These are phyloP conservation scores for Formica exsecta DNA, from an alignment of 1,140 invertebrate species.

Conservation along the genomic window DNA sequence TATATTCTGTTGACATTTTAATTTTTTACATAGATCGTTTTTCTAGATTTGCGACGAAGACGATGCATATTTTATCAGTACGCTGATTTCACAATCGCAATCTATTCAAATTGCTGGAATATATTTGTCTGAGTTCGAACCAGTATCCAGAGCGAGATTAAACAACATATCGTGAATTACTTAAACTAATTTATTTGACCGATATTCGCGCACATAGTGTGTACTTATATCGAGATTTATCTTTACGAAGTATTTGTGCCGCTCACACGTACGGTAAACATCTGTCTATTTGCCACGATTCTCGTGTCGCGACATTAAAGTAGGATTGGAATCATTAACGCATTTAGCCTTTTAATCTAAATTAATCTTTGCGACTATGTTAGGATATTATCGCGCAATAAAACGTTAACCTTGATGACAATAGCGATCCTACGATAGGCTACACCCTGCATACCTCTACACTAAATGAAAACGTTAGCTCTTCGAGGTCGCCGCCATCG, in stretches of 20 bases:
- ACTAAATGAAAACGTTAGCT: conserved; percentile 47
- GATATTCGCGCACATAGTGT: neutral
- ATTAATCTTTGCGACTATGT: conserved; percentile 50
- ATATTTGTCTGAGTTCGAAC: conserved; percentile 22
- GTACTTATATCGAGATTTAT: neutral
- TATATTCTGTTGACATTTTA: conserved; percentile 28
- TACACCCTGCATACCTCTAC: conserved; percentile 31
- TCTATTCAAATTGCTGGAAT: conserved; percentile 19
- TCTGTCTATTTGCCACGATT: neutral
- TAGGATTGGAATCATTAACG: conserved; percentile 47
- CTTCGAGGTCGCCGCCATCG: conserved; percentile 12
- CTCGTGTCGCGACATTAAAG: conserved; percentile 19
- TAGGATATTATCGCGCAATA: conserved; percentile 52
- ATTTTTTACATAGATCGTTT: neutral
- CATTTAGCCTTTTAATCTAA: conserved; percentile 48
- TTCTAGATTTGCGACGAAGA: neutral
- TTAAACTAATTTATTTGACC: conserved; percentile 3
- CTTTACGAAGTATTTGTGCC: neutral
- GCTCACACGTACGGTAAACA: neutral
- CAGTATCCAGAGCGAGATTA: neutral
- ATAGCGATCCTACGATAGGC: conserved; percentile 41
- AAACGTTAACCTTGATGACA: conserved; percentile 64
- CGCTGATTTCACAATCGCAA: conserved; percentile 1
- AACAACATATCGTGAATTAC: neutral
- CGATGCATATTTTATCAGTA: neutral